Conservation (phyloP, 2,797 vertebrate genomes). For the Thunnus albacares region DNA sequence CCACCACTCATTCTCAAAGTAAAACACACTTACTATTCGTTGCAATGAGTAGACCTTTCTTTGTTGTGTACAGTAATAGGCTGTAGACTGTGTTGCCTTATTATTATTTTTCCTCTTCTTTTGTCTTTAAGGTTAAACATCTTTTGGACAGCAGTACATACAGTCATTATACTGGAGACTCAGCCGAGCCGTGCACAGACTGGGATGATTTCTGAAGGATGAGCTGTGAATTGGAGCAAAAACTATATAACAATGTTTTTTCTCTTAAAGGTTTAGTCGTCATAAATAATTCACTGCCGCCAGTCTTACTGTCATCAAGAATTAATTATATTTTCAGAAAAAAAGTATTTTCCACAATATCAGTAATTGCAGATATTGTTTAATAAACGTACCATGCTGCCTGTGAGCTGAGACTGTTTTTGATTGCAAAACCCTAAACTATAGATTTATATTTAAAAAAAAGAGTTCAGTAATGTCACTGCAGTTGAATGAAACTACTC, state of each 20-base stretch:
- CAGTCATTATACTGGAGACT: constrained; percentile 62
- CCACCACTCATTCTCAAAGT: constrained; percentile 83
- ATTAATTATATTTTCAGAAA: constrained; percentile 41
- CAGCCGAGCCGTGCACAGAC: constrained; percentile 67
- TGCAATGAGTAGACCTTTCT: neutral
- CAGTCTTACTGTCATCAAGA: constrained; percentile 31
- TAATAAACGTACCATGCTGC: constrained; percentile 36
- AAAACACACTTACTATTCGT: constrained; percentile 47
- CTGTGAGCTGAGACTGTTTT: constrained; percentile 45
- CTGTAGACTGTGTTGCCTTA: neutral
- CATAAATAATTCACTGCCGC: constrained; percentile 23
- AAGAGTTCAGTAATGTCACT: constrained; percentile 22
- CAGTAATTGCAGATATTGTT: constrained; percentile 34
- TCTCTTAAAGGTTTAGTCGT: constrained; percentile 36
- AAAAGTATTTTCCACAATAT: constrained; percentile 27
- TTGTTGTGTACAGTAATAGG: neutral
- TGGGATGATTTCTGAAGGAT: constrained; percentile 86
- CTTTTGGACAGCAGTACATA: constrained; percentile 62
- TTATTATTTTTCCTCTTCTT: neutral
- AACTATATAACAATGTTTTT: constrained; percentile 1
- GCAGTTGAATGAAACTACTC: constrained; percentile 18
- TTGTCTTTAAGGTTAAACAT: constrained; percentile 63
- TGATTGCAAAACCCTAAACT: constrained; percentile 21
- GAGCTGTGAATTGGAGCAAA: neutral
- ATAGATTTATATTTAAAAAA: constrained; percentile 29